Conservation (phyloP, 2,888 invertebrate genomes). For the Cremastobaeus sp. region DNA sequence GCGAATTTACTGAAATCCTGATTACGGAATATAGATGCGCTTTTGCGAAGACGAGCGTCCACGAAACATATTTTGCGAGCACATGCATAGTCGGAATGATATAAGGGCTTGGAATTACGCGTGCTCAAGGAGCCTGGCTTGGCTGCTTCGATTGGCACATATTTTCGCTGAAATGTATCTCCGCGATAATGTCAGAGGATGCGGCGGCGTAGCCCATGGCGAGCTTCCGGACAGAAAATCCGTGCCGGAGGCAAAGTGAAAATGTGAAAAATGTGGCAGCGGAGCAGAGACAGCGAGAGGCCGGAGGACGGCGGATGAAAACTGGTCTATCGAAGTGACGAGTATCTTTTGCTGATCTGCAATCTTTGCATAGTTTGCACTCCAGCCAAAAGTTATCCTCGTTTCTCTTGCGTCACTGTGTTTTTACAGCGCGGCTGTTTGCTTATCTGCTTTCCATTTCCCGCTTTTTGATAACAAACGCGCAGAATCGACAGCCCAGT, state of each 20-base stretch:
- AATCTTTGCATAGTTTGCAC: conserved; percentile 39
- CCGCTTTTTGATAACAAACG: no score
- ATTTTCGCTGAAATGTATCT: conserved; percentile 48
- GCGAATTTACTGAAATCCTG: conserved; percentile 25
- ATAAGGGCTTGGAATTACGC: conserved; percentile 44
- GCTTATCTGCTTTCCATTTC: no score
- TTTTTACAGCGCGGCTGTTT: no score
- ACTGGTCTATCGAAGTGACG: conserved; percentile 33
- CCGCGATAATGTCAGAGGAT: conserved; percentile 44
- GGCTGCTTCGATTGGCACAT: conserved; percentile 32
- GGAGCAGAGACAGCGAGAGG: not conserved
- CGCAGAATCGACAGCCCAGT: no score
- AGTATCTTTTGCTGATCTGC: conserved; percentile 47
- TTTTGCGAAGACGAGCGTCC: conserved; percentile 20
- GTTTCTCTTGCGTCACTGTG: conserved; percentile 23
- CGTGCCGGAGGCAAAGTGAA: conserved; percentile 38
- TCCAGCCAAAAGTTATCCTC: no score
- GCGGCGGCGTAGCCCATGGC: conserved; percentile 41
- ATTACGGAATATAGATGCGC: conserved; percentile 29
- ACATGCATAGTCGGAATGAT: conserved; percentile 38
- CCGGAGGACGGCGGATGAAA: conserved; percentile 11
- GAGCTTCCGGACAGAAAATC: conserved; percentile 47
- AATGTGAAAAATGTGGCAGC: conserved; percentile 49
- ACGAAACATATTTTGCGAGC: conserved; percentile 38
- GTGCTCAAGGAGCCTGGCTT: conserved; percentile 32